Evolutionary conservation across 2,888 invertebrate species (phyloP).

Genomic region (Opisthograptis luteolata): DNA sequence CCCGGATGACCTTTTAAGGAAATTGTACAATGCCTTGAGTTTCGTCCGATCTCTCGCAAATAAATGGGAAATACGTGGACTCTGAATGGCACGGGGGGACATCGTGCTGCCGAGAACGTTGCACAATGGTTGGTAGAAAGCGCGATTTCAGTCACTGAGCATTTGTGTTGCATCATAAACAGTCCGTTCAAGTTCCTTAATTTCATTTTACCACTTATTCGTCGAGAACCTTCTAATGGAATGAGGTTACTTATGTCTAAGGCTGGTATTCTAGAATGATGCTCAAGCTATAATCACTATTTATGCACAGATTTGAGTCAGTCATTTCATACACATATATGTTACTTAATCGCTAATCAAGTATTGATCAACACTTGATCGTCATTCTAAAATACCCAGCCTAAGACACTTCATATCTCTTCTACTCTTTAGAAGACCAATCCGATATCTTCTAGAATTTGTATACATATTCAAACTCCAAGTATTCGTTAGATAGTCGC

Average conservation of each 20-base stretch:
- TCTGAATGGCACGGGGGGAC: slow-evolving; percentile 49
- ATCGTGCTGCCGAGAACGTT: slow-evolving; percentile 58
- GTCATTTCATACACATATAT: no score
- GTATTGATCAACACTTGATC: no score
- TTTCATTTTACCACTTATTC: slow-evolving; percentile 20
- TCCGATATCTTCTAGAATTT: not conserved
- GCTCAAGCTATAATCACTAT: no score
- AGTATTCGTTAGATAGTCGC: not conserved
- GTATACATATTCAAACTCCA: no score
- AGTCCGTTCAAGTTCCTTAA: slow-evolving; percentile 36
- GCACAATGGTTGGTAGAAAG: slow-evolving; percentile 71
- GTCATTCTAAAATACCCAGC: no score
- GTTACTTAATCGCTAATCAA: no score
- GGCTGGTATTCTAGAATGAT: no score
- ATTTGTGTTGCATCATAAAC: slow-evolving; percentile 65
- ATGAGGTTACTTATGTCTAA: slow-evolving; percentile 4
- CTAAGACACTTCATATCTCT: no score
- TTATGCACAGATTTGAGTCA: no score
- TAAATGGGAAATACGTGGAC: slow-evolving; percentile 43
- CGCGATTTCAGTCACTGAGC: slow-evolving; percentile 65
- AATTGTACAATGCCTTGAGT: slow-evolving; percentile 25
- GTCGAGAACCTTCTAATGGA: slow-evolving; percentile 13
- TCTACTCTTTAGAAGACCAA: no score
- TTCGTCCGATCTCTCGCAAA: slow-evolving; percentile 13
- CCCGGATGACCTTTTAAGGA: slow-evolving; percentile 33